phyloP scores from a whole-genome alignment of 2,888 invertebrate species.

The Xestia xanthographa region DNA sequence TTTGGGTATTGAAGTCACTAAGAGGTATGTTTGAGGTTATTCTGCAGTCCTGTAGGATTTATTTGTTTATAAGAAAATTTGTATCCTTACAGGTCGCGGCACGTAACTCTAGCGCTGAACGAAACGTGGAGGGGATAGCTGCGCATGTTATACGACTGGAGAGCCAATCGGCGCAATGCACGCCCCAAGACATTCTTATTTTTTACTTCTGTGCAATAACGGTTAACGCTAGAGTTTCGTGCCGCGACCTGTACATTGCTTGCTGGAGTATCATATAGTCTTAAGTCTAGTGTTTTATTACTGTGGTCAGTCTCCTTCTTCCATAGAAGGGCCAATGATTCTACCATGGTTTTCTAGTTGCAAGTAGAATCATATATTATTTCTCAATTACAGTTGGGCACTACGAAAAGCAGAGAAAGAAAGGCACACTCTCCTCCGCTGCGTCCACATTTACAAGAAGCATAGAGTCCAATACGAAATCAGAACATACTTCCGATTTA shows the following conservation, averaged over 20 bases:
- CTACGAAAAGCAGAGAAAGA: slow-evolving; percentile 93
- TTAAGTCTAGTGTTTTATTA: neutral
- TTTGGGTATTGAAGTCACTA: slow-evolving; percentile 94
- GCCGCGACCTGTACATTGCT: too few species aligned
- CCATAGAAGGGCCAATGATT: neutral
- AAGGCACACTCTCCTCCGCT: slow-evolving; percentile 95
- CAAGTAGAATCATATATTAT: neutral
- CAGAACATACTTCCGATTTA: slow-evolving; percentile 96
- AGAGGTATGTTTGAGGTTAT: slow-evolving; percentile 88
- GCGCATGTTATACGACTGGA: too few species aligned
- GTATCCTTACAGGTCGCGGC: too few species aligned
- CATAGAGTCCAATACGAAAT: slow-evolving; percentile 99
- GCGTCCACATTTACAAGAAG: slow-evolving; percentile 97
- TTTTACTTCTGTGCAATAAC: too few species aligned
- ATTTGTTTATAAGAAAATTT: neutral
- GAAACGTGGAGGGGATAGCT: too few species aligned
- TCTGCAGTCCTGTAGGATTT: neutral
- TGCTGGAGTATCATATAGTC: neutral
- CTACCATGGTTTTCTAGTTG: neutral
- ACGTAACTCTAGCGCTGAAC: too few species aligned
- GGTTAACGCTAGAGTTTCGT: too few species aligned
- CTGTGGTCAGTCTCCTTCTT: neutral
- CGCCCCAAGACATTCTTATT: too few species aligned
- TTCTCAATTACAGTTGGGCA: slow-evolving; percentile 92
- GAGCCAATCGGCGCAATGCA: too few species aligned